Evolutionary conservation across 2,113 vertebrate species (phyloP).

Genomic region (Thunnus maccoyii): DNA sequence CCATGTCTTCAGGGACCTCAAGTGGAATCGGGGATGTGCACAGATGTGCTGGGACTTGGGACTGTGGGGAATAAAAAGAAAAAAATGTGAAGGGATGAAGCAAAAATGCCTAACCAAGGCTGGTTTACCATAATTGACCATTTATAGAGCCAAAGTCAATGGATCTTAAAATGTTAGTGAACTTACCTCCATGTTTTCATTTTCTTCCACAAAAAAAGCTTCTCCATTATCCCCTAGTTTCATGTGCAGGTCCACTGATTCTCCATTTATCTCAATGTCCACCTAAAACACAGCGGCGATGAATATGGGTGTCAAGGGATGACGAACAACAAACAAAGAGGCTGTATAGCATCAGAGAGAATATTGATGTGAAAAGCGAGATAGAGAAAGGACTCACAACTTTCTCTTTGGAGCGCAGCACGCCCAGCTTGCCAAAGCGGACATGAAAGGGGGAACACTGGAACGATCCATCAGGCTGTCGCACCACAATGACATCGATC

Average conservation of each 20-base stretch:
- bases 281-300: constrained; percentile 84
- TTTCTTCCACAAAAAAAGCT: constrained; percentile 94
- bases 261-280: constrained; percentile 95
- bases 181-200: constrained; percentile 86
- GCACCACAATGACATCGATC: constrained; percentile 94
- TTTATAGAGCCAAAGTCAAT: background rate
- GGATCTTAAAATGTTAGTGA: no score
- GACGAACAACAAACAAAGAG: background rate
- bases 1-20: constrained; percentile 54
- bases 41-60: constrained; percentile 83
- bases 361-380: background rate
- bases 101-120: background rate
- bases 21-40: constrained; percentile 89
- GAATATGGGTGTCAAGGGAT: background rate
- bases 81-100: background rate
- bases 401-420: constrained; percentile 94
- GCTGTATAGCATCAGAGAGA: background rate
- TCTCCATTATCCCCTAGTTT: constrained; percentile 96
- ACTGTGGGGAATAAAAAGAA: constrained; percentile 60
- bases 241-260: constrained; percentile 94
- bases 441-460: constrained; percentile 96
- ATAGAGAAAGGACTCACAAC: constrained; percentile 85
- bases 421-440: constrained; percentile 95
- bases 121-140: background rate
- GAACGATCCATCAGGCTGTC: constrained; percentile 91